Percentiles rank a stretch among this genome's conserved stretches.
These are phyloP conservation scores for Ceraclea dissimilis DNA, from an alignment of 2,888 invertebrate species.

Conservation along the genomic window DNA sequence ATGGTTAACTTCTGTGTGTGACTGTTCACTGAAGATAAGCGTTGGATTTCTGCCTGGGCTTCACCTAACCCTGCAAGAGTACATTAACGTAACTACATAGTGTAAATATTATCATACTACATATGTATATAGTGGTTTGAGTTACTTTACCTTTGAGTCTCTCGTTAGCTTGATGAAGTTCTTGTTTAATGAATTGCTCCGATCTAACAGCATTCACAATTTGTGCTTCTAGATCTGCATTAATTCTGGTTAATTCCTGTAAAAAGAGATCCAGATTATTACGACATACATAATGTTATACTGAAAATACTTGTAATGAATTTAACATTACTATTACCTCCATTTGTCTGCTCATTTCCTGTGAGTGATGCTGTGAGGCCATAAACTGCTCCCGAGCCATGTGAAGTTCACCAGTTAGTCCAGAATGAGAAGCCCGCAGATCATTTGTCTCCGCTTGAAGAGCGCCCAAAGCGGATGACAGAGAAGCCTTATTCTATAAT, in stretches of 20 bases:
- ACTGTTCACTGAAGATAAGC: constrained; percentile 32
- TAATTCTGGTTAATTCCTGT: constrained; percentile 48
- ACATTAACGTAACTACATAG: background rate
- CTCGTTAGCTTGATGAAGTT: constrained; percentile 40
- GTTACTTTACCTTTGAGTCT: constrained; percentile 24
- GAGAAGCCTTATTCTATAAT: constrained; percentile 32
- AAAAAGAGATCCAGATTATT: background rate
- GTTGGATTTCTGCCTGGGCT: constrained; percentile 45
- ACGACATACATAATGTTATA: background rate
- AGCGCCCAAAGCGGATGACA: constrained; percentile 35
- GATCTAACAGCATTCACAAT: constrained; percentile 31
- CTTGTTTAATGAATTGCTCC: constrained; percentile 49
- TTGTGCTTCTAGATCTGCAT: constrained; percentile 48
- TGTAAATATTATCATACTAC: too few species aligned
- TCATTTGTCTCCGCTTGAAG: constrained; percentile 45
- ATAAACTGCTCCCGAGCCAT: constrained; percentile 34
- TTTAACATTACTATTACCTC: constrained; percentile 32
- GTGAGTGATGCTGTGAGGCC: constrained; percentile 46
- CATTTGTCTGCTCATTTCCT: constrained; percentile 47
- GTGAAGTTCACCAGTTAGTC: constrained; percentile 27
- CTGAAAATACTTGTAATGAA: background rate
- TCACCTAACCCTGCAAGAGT: constrained; percentile 37
- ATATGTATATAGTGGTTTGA: too few species aligned
- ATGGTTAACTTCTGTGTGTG: constrained; percentile 27
- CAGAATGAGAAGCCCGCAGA: constrained; percentile 32